Percentiles rank a stretch among this genome's conserved stretches.
phyloP scores from a whole-genome alignment of 2,797 vertebrate species.

The Melanotaenia parkinsoni region DNA sequence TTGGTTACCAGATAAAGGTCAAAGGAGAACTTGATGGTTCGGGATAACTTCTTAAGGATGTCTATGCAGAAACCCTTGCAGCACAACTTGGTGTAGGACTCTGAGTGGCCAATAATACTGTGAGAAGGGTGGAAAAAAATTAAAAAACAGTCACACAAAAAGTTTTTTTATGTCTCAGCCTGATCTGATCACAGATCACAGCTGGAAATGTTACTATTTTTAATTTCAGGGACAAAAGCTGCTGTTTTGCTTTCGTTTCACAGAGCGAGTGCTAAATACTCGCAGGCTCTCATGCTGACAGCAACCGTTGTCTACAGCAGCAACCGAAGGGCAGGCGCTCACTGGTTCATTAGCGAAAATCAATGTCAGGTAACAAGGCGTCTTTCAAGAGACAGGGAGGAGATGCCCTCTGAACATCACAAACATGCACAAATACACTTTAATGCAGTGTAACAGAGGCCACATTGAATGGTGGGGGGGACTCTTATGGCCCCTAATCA shows the following conservation, averaged over 20 bases:
- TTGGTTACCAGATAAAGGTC: constrained; percentile 99
- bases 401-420: constrained; percentile 18
- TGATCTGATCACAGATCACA: constrained; percentile 25
- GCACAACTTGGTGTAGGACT: constrained; percentile 96
- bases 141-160: constrained; percentile 21
- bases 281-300: constrained; percentile 31
- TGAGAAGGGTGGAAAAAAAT: constrained; percentile 8
- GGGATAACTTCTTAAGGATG: constrained; percentile 97
- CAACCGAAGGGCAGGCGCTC: constrained; percentile 53
- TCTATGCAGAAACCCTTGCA: constrained; percentile 99
- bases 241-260: constrained; percentile 31
- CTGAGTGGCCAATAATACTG: constrained; percentile 82
- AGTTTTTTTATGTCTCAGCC: constrained; percentile 19
- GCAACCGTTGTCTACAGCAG: constrained; percentile 21
- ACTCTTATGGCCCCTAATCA: constrained; percentile 70
- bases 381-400: constrained; percentile 46
- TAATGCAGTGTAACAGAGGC: constrained; percentile 19
- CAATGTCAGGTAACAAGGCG: constrained; percentile 62
- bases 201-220: constrained; percentile 34
- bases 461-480: constrained; percentile 42
- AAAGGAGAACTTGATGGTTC: constrained; percentile 95
- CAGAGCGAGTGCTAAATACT: constrained; percentile 35
- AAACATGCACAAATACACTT: constrained; percentile 31
- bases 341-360: constrained; percentile 68
- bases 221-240: constrained; percentile 24